A percentile compares a stretch with the other conserved stretches of the same genome.
Conservation (phyloP, 2,797 vertebrate genomes). For the Peromyscus eremicus region DNA sequence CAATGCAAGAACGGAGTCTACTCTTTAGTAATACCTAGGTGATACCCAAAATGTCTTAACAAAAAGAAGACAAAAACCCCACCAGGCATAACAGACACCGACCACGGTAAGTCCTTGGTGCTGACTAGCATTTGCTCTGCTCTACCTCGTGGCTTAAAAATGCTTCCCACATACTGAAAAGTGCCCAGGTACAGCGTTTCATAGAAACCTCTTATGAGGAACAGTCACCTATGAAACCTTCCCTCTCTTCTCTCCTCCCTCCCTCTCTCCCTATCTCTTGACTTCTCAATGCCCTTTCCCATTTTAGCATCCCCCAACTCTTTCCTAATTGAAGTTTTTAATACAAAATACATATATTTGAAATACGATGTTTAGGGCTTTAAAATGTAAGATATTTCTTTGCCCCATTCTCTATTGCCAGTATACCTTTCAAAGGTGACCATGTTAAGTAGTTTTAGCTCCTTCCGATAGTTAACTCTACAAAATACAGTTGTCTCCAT, state of each 20-base stretch:
- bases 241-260: background rate
- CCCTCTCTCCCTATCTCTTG: background rate
- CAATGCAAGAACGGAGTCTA: background rate
- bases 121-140: background rate
- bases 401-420: background rate
- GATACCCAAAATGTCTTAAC: constrained; percentile 28
- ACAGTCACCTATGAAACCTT: background rate
- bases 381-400: background rate
- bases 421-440: background rate
- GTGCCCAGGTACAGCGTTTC: background rate
- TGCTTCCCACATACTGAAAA: background rate
- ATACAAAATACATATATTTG: background rate
- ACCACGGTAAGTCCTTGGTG: background rate
- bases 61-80: background rate
- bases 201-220: background rate
- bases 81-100: background rate
- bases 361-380: constrained; percentile 46
- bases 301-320: background rate
- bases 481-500: background rate
- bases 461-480: background rate
- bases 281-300: background rate
- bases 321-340: background rate
- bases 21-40: background rate
- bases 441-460: background rate
- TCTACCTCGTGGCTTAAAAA: background rate